phyloP scores from a whole-genome alignment of 2,113 vertebrate species.

The Scomber colias region DNA sequence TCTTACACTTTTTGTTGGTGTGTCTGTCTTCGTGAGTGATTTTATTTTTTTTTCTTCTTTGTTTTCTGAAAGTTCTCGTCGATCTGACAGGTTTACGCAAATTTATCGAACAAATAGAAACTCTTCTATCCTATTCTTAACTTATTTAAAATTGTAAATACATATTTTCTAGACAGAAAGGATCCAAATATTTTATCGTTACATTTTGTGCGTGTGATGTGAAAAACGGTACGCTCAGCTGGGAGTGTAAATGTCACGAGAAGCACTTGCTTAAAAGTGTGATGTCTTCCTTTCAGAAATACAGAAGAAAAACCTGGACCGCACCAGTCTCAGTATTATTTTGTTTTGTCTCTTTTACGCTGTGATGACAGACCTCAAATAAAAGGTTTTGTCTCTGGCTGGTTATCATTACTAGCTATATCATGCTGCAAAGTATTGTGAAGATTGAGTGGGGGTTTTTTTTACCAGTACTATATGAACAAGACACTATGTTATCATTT shows the following conservation, averaged over 20 bases:
- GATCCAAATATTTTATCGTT: slow-evolving; percentile 59
- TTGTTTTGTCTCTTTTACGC: slow-evolving; percentile 30
- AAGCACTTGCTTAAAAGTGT: slow-evolving; percentile 10
- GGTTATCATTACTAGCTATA: slow-evolving; percentile 29
- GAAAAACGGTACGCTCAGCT: not conserved
- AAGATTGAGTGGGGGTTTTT: slow-evolving; percentile 14
- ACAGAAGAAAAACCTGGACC: not conserved
- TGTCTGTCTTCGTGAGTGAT: slow-evolving; percentile 37
- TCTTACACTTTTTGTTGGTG: slow-evolving; percentile 34
- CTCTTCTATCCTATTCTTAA: slow-evolving; percentile 60
- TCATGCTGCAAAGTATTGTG: slow-evolving; percentile 36
- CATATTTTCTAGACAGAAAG: slow-evolving; percentile 65
- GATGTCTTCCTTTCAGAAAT: slow-evolving; percentile 33
- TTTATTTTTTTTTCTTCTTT: slow-evolving; percentile 12
- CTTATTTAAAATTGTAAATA: slow-evolving; percentile 82
- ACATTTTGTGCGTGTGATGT: slow-evolving; percentile 21
- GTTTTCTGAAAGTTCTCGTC: slow-evolving; percentile 27
- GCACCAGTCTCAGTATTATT: slow-evolving; percentile 67
- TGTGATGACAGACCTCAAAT: slow-evolving; percentile 42
- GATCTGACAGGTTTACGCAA: slow-evolving; percentile 54
- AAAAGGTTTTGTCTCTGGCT: slow-evolving; percentile 24
- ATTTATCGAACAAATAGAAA: slow-evolving; percentile 65
- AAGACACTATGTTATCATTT: not conserved
- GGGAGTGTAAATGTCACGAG: slow-evolving; percentile 15
- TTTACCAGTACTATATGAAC: slow-evolving; percentile 44